Evolutionary conservation across 2,888 invertebrate species (phyloP), one percentile per base, ranked within the genome.

Genomic region (Kryphioiulus occultus): DNA sequence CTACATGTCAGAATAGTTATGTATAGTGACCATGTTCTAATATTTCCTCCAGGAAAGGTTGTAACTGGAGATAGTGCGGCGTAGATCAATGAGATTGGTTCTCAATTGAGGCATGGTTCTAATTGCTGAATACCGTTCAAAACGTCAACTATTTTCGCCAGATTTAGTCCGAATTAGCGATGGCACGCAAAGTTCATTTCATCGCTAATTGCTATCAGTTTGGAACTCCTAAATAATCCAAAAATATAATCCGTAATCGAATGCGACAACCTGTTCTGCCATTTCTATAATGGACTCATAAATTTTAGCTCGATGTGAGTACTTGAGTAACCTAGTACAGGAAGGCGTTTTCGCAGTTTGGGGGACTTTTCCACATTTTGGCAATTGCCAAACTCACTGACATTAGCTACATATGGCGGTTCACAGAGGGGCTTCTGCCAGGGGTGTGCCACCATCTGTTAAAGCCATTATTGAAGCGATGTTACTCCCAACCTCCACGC

Each of bases 381-480:
- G 26, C 68, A 47, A 42, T 42, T 42, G 42, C 1, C 42, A 59
- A 59, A n/a, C 59, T 59, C 17, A 22, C 22, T 59, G 9, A 59
- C 26, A 68, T 68, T 26, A 68, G 68, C 22, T 26, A 5, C 68
- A 68, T 26, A 22, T 68, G 68, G 68, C n/a, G 22, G 26, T 68
- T 26, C 68, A 26, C 26, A 26, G 68, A 68, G 68, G 68, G 68
- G 68, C 26, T 68, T 68, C 68, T 26, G 22, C 9, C 9, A 26
- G 68, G 68, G 68, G 68, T 68, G 68, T 68, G 68, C 26, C 68
- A n/a, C 68, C 68, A 68, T 68, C 68, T 68, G 68, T 68, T 68
- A 22, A 26, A 68, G 9, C 68, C 68, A 68, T 68, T 68, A 68
- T 22, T 22, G 59, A n/a, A 59, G n/a, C 59, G 59, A 59, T 59